A percentile compares a stretch with the other conserved stretches of the same genome.
phyloP scores from a whole-genome alignment of 2,797 vertebrate species.

The Gastrophryne carolinensis region DNA sequence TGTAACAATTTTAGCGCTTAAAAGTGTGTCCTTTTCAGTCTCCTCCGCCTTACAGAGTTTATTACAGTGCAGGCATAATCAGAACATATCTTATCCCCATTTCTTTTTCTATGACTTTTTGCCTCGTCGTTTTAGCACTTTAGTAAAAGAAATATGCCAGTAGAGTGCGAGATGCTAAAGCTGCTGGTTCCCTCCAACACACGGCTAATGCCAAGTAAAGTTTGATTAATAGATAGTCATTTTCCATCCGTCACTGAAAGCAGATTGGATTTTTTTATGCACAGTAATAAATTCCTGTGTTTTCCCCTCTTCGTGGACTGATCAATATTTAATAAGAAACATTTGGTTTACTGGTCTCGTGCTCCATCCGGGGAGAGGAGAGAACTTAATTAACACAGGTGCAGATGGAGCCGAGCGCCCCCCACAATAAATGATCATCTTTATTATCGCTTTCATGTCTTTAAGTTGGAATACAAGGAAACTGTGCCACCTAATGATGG shows the following conservation, averaged over 20 bases:
- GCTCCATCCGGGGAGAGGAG: conserved; percentile 35
- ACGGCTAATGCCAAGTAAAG: conserved; percentile 29
- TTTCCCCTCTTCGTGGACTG: conserved; percentile 43
- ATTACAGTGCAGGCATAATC: neutral
- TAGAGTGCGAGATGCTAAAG: neutral
- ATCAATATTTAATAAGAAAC: conserved; percentile 55
- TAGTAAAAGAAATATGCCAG: conserved; percentile 1
- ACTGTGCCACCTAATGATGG: conserved; percentile 1
- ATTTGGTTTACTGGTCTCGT: conserved; percentile 48
- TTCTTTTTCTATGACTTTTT: neutral
- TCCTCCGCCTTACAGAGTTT: neutral
- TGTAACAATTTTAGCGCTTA: neutral
- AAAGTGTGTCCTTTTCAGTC: neutral
- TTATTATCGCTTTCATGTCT: neutral
- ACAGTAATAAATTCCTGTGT: conserved; percentile 50
- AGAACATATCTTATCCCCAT: neutral
- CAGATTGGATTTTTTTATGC: conserved; percentile 47
- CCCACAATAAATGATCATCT: conserved; percentile 20
- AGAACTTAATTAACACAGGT: conserved; percentile 53
- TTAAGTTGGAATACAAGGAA: neutral
- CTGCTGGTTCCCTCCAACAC: conserved; percentile 17
- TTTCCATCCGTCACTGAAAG: conserved; percentile 40
- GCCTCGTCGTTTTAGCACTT: neutral
- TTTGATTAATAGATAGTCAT: conserved; percentile 48
- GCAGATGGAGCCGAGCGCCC: neutral